A percentile compares a stretch with the other conserved stretches of the same genome.
phyloP scores from a whole-genome alignment of 1,140 invertebrate species.

The Nautilus pompilius region DNA sequence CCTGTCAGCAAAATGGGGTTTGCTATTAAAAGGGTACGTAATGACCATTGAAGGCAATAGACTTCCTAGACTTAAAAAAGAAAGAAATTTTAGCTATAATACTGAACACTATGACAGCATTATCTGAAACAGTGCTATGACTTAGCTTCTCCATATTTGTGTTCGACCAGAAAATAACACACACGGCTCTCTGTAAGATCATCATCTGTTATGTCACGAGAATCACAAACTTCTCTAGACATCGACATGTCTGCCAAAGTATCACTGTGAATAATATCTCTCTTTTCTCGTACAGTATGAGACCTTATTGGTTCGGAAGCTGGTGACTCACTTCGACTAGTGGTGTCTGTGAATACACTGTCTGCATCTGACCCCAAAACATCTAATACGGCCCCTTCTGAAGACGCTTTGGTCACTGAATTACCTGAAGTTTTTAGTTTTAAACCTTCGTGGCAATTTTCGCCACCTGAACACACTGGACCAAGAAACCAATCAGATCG shows the following conservation, averaged over 20 bases:
- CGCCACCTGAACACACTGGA: conserved; percentile 13
- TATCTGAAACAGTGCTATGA: conserved; percentile 14
- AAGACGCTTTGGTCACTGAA: conserved; percentile 44
- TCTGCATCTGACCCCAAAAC: conserved; percentile 37
- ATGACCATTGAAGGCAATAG: too few species aligned
- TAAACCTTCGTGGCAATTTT: conserved; percentile 15
- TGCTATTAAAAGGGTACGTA: too few species aligned
- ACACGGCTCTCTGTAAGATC: conserved; percentile 23
- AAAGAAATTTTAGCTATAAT: too few species aligned
- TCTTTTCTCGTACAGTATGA: conserved; percentile 22
- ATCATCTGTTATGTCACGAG: conserved; percentile 21
- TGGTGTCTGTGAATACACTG: conserved; percentile 45
- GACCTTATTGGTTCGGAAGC: conserved; percentile 44
- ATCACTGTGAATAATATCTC: conserved; percentile 46
- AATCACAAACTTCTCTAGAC: conserved; percentile 14
- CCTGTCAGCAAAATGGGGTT: too few species aligned
- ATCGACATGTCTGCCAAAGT: conserved; percentile 34
- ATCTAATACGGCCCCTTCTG: conserved; percentile 45
- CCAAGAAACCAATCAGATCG: conserved; percentile 51
- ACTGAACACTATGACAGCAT: too few species aligned
- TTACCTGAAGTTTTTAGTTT: conserved; percentile 38
- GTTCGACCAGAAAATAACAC: conserved; percentile 35
- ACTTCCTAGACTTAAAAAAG: too few species aligned
- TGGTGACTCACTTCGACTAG: conserved; percentile 45
- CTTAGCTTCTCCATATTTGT: conserved; percentile 30